Conservation (phyloP, 2,113 vertebrate species). For the Heterochromis multidens region DNA sequence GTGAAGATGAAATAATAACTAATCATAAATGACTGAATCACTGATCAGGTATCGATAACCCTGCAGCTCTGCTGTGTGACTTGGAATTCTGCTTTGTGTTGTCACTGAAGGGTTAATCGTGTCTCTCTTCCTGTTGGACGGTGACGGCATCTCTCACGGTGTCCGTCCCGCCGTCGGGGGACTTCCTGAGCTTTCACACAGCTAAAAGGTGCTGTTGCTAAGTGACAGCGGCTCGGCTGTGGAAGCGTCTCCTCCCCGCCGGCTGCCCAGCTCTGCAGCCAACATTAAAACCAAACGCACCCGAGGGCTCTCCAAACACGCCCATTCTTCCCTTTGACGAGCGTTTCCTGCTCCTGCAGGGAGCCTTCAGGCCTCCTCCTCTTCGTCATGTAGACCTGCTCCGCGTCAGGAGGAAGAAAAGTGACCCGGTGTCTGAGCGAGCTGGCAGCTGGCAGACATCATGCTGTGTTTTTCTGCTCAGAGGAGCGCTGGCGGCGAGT, state of each 20-base stretch:
- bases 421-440: slow-evolving; percentile 10
- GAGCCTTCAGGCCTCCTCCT: slow-evolving; percentile 31
- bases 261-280: neutral
- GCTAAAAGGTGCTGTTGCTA: slow-evolving; percentile 52
- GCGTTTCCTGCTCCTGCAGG: slow-evolving; percentile 12
- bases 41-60: neutral
- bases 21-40: neutral
- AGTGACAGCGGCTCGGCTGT: neutral
- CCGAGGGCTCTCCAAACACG: slow-evolving; percentile 19
- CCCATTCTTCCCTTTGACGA: neutral
- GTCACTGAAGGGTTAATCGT: neutral
- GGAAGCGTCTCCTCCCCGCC: slow-evolving; percentile 30
- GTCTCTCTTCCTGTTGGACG: neutral
- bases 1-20: neutral
- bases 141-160: neutral
- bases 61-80: no score
- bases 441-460: neutral
- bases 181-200: slow-evolving; percentile 19
- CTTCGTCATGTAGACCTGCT: slow-evolving; percentile 17
- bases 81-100: neutral
- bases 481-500: neutral
- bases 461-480: slow-evolving; percentile 13
- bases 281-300: slow-evolving; percentile 31
- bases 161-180: neutral
- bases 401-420: slow-evolving; percentile 26